Conservation (phyloP, 2,113 vertebrate species). For the Terrapene triunguis region DNA sequence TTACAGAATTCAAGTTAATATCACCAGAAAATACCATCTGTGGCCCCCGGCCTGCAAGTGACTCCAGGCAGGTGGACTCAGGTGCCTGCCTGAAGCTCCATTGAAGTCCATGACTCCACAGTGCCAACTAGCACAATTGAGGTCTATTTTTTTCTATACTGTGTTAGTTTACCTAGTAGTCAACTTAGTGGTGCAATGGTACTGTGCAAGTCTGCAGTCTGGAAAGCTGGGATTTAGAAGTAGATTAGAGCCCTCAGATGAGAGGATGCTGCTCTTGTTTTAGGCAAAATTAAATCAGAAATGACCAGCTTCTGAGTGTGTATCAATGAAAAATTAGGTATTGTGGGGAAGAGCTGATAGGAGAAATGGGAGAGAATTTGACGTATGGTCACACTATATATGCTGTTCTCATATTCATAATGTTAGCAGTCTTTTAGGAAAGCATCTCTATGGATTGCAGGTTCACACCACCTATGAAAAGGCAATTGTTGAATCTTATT, state of each 20-base stretch:
- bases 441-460: background rate
- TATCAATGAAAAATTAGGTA: background rate
- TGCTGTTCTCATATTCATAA: rapidly evolving
- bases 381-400: background rate
- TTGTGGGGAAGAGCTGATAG: background rate
- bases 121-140: background rate
- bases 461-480: background rate
- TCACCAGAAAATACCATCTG: background rate
- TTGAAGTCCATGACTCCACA: background rate
- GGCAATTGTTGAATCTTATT: background rate
- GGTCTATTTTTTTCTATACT: background rate
- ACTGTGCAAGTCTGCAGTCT: background rate
- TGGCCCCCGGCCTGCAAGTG: background rate
- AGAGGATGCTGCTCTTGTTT: background rate
- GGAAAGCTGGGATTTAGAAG: rapidly evolving
- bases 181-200: background rate
- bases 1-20: background rate
- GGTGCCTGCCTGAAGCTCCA: rapidly evolving
- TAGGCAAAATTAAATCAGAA: background rate
- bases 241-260: background rate
- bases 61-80: rapidly evolving
- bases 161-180: too few species aligned
- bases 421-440: background rate
- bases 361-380: background rate
- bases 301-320: background rate